Base-by-base conservation (phyloP, 2,888 invertebrate species). In the Copidosoma aretas region DNA sequence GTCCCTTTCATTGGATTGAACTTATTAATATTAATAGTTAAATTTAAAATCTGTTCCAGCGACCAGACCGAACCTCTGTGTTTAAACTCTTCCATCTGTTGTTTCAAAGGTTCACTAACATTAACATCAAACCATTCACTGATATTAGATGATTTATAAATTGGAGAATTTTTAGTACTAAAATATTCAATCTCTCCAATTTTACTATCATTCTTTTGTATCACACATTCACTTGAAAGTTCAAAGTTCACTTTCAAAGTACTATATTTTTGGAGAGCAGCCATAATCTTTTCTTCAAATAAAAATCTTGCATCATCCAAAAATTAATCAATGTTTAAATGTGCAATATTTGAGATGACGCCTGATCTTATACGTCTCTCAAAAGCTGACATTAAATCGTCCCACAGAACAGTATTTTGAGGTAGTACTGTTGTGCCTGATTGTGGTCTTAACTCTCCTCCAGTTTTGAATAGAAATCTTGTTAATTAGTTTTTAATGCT, bases 21-120 rank as follows among this genome's bases (percentile, higher is more conserved):
- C 58, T 58, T 58, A 19, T 43, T 58, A 2, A 58, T 58, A 43
- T 58, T 39, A 10, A 58, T 22, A 1, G 41, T 58, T 10, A 58
- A 21, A n/a, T 19, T 1, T 58, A 58, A 58, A 43, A 58, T 43
- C 17, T 15, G 12, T 41, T 41, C 2, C 19, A 58, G 10, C 10
- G 10, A 41, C 58, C 58, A 58, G 8, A 41, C 58, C 2, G 58
- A 58, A 41, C 12, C 22, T n/a, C 53, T 19, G 1, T 22, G 1
- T 53, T 53, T 14, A 2, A 53, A n/a, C 14, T 53, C 49, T 49
- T 49, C 49, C 4, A 49, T 49, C 49, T 49, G 49, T 49, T 15
- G 15, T 49, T n/a, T 15, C 10, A 58, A 17, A 1, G 58, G 17
- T 5, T 17, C 41, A 21, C 17, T 43, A 10, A 58, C 3, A 19